These are phyloP conservation scores for Empis livida DNA, from an alignment of 2,888 invertebrate genomes.

Conservation along the genomic window DNA sequence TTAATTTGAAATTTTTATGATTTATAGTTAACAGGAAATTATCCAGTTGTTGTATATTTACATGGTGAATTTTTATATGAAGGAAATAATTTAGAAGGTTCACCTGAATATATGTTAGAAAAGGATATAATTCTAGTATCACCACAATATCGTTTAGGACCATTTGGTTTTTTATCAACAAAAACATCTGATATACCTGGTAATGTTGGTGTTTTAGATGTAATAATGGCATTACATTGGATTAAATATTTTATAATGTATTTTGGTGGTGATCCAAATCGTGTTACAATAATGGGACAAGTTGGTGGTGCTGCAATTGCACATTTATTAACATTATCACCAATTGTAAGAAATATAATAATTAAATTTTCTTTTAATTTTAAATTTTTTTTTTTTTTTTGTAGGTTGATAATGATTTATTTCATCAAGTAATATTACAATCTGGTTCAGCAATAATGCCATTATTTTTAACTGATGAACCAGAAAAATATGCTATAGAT, in stretches of 20 bases:
- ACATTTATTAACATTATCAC: constrained; percentile 35
- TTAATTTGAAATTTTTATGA: too few species aligned
- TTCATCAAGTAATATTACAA: constrained; percentile 39
- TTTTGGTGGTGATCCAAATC: constrained; percentile 39
- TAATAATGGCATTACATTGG: constrained; percentile 39
- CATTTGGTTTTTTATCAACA: constrained; percentile 41
- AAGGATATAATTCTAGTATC: constrained; percentile 38
- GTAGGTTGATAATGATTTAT: constrained; percentile 31
- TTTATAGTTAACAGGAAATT: constrained; percentile 15
- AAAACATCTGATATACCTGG: constrained; percentile 40
- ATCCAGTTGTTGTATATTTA: constrained; percentile 35
- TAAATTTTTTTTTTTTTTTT: constrained; percentile 2
- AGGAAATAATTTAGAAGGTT: constrained; percentile 31
- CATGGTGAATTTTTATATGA: constrained; percentile 35
- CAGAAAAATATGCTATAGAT: constrained; percentile 30
- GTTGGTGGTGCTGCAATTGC: constrained; percentile 41
- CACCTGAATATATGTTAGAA: constrained; percentile 35
- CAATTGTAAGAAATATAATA: constrained; percentile 21
- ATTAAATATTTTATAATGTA: constrained; percentile 35
- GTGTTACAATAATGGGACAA: constrained; percentile 41
- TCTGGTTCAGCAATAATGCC: constrained; percentile 40
- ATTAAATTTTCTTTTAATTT: not conserved
- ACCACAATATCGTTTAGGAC: constrained; percentile 39
- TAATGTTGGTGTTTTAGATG: constrained; percentile 42
- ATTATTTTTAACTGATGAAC: constrained; percentile 38